A percentile compares a stretch with the other conserved stretches of the same genome.
Conservation (phyloP, 2,113 vertebrate genomes). For the Stegastes partitus region DNA sequence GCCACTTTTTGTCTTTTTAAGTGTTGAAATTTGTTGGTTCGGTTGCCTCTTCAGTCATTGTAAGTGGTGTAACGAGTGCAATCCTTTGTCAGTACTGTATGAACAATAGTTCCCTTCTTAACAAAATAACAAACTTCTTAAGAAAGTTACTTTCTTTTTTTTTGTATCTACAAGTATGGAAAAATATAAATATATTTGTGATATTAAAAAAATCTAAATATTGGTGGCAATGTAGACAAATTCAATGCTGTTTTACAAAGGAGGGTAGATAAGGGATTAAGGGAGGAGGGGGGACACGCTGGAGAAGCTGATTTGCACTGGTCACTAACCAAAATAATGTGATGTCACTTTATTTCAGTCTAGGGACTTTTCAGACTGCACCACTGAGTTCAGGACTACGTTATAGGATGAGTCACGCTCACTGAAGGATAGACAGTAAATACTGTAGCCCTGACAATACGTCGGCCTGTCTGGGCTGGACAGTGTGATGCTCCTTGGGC, state of each 20-base stretch:
- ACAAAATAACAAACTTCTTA: background rate
- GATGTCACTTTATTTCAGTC: constrained; percentile 75
- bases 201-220: constrained; percentile 26
- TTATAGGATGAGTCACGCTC: background rate
- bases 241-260: constrained; percentile 47
- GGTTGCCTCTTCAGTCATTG: constrained; percentile 20
- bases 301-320: constrained; percentile 69
- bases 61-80: constrained; percentile 3
- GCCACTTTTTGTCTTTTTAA: constrained; percentile 12
- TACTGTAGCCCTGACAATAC: constrained; percentile 18
- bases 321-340: constrained; percentile 75
- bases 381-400: constrained; percentile 50
- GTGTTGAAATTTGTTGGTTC: constrained; percentile 11
- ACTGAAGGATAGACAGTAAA: background rate
- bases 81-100: constrained; percentile 55
- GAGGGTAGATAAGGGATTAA: constrained; percentile 28
- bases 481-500: constrained; percentile 22
- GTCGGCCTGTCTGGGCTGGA: background rate
- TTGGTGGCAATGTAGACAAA: constrained; percentile 43
- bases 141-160: constrained; percentile 34
- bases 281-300: constrained; percentile 27
- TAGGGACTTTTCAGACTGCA: constrained; percentile 54
- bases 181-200: constrained; percentile 58
- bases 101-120: constrained; percentile 44
- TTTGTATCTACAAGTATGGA: constrained; percentile 43